These are phyloP conservation scores for Seladonia tumulorum DNA, from an alignment of 2,888 invertebrate species.

Conservation along the genomic window DNA sequence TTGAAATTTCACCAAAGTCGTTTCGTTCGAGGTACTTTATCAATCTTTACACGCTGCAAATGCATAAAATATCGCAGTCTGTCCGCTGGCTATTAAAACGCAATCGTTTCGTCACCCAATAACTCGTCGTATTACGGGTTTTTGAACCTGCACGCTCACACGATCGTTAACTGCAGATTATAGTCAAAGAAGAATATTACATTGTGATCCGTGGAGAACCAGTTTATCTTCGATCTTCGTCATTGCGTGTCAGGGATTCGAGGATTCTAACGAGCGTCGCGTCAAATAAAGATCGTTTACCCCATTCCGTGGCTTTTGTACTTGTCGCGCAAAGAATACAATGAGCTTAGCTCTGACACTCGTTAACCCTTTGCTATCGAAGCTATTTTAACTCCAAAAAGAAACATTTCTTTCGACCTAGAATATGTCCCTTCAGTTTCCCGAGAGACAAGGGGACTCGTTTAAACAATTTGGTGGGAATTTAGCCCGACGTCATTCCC, in stretches of 20 bases:
- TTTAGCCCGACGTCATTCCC: background rate
- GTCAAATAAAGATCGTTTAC: background rate
- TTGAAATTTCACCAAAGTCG: background rate
- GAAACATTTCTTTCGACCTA: no score
- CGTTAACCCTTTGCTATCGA: background rate
- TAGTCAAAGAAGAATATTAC: background rate
- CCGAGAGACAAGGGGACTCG: no score
- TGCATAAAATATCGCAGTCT: background rate
- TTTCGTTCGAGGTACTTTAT: no score
- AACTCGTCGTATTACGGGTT: background rate
- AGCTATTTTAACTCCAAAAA: no score
- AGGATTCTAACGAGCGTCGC: background rate
- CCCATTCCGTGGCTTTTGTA: background rate
- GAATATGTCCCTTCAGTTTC: no score
- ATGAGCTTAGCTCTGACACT: background rate
- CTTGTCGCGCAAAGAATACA: background rate
- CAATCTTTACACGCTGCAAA: background rate
- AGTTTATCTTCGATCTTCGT: background rate
- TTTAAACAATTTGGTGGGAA: constrained; percentile 39
- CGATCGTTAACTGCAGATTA: background rate
- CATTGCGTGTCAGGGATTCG: background rate
- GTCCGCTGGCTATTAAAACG: background rate
- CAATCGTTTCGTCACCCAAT: background rate
- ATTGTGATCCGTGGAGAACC: background rate
- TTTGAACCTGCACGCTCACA: background rate